Conservation (phyloP, 2,113 vertebrate genomes). For the Hippocampus guttulatus region DNA sequence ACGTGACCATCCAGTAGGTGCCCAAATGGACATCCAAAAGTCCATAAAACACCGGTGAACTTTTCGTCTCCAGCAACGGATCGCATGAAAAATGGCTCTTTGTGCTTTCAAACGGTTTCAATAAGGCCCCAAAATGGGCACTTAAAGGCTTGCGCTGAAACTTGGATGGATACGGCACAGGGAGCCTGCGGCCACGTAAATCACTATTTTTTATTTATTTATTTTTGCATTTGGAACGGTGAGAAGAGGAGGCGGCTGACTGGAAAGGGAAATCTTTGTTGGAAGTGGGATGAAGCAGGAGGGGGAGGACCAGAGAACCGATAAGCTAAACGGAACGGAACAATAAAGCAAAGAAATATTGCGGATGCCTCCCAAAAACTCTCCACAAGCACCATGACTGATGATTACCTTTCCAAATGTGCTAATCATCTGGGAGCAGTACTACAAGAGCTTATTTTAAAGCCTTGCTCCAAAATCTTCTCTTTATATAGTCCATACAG, state of each 20-base stretch:
- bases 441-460: constrained; percentile 5
- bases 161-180: constrained; percentile 52
- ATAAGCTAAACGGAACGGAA: constrained; percentile 5
- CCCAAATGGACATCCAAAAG: constrained; percentile 20
- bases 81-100: constrained; percentile 60
- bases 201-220: constrained; percentile 31
- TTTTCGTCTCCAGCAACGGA: constrained; percentile 51
- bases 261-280: constrained; percentile 50
- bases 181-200: constrained; percentile 52
- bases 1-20: constrained; percentile 23
- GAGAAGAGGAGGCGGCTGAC: constrained; percentile 19
- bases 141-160: constrained; percentile 55
- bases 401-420: constrained; percentile 7
- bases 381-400: not conserved
- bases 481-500: constrained; percentile 3
- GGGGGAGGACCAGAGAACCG: constrained; percentile 40
- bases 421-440: not conserved
- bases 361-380: not conserved
- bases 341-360: not conserved
- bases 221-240: constrained; percentile 31
- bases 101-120: constrained; percentile 55
- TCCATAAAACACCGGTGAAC: constrained; percentile 48
- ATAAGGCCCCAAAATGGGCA: constrained; percentile 60
- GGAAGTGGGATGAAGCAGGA: constrained; percentile 43
- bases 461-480: constrained; percentile 15